Evolutionary conservation across 2,888 invertebrate genomes (phyloP).

Genomic region (Platerodrilus igneus): DNA sequence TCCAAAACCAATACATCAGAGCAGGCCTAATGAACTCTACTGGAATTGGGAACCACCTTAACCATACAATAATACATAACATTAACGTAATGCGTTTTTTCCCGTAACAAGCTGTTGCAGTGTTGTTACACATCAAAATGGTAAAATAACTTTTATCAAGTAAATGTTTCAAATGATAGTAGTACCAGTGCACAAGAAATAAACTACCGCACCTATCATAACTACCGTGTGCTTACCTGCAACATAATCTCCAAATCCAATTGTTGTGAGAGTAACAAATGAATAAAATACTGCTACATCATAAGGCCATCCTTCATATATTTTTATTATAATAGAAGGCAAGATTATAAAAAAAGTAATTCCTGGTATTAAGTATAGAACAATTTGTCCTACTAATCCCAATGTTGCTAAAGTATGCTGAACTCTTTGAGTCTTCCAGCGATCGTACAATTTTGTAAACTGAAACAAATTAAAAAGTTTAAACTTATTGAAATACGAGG

Average conservation of each 20-base stretch:
- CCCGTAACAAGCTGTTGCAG: too few relatives aligned
- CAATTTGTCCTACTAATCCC: constrained; percentile 72
- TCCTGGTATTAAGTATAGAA: constrained; percentile 83
- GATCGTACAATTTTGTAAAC: constrained; percentile 74
- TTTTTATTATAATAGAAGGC: constrained; percentile 77
- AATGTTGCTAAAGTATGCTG: constrained; percentile 64
- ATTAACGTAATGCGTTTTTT: too few relatives aligned
- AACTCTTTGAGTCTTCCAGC: constrained; percentile 69
- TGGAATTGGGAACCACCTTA: too few relatives aligned
- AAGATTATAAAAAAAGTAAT: constrained; percentile 81
- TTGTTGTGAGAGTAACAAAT: constrained; percentile 81
- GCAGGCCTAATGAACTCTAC: too few relatives aligned
- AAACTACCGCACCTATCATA: constrained; percentile 1
- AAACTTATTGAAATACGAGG: too few relatives aligned
- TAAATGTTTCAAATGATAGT: too few relatives aligned
- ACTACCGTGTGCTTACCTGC: constrained; percentile 60
- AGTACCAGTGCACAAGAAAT: too few relatives aligned
- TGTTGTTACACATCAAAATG: too few relatives aligned
- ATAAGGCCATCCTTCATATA: constrained; percentile 83
- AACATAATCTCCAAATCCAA: constrained; percentile 90
- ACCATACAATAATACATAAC: too few relatives aligned
- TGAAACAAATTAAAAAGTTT: constrained; percentile 44
- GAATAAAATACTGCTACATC: constrained; percentile 81
- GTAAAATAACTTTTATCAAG: too few relatives aligned
- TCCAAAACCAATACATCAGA: too few relatives aligned